A percentile compares a stretch with the other conserved stretches of the same genome.
Conservation (phyloP, 2,888 invertebrate genomes). For the Cryptosula pallasiana region DNA sequence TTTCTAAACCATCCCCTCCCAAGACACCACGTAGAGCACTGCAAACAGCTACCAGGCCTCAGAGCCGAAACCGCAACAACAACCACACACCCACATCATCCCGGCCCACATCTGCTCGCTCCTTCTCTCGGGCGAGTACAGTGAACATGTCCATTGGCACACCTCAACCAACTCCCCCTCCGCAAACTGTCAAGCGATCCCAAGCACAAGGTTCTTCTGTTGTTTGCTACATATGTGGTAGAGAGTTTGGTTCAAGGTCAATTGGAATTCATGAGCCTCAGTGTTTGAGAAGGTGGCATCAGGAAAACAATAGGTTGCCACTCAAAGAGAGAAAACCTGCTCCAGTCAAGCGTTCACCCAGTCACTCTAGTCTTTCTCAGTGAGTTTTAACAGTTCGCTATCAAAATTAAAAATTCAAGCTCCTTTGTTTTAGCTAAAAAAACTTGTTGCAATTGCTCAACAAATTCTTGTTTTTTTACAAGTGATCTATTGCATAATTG, state of each 20-base stretch:
- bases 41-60: too few relatives aligned
- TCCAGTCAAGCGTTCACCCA: conserved; percentile 59
- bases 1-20: conserved; percentile 2
- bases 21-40: neutral
- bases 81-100: neutral
- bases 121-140: neutral
- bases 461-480: too few relatives aligned
- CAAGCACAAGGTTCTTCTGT: conserved; percentile 45
- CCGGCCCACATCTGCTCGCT: neutral
- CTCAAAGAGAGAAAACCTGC: conserved; percentile 56
- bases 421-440: too few relatives aligned
- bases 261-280: conserved; percentile 66
- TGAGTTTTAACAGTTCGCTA: too few relatives aligned
- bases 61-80: neutral
- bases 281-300: conserved; percentile 63
- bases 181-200: neutral
- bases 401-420: too few relatives aligned
- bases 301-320: conserved; percentile 61
- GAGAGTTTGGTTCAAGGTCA: conserved; percentile 63
- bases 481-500: too few relatives aligned
- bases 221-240: conserved; percentile 64
- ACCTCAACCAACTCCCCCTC: neutral
- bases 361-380: neutral
- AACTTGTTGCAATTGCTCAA: too few relatives aligned
- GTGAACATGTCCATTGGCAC: neutral